These are phyloP conservation scores for Julus scanicus DNA, from an alignment of 2,888 invertebrate species.

Conservation along the genomic window DNA sequence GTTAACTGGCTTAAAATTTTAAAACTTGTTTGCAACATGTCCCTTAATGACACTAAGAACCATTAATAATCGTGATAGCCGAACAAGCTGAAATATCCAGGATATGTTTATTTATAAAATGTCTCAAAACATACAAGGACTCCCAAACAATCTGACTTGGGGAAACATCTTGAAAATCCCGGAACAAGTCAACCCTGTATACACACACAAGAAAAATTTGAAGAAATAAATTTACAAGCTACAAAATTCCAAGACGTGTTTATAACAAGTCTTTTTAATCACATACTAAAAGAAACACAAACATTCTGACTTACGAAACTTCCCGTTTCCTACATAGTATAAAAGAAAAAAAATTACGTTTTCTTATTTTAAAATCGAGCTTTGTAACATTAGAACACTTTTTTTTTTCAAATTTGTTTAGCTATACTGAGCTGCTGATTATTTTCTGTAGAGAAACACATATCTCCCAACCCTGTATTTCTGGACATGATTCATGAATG, in stretches of 20 bases:
- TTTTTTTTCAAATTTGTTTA: too few species aligned
- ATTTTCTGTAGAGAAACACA: too few species aligned
- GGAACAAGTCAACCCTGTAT: neutral
- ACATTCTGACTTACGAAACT: neutral
- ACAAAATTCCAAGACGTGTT: neutral
- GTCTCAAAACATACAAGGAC: neutral
- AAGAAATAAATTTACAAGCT: neutral
- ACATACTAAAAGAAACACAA: neutral
- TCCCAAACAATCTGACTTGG: neutral
- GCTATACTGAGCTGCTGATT: too few species aligned
- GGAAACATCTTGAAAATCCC: neutral
- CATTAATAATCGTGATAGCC: neutral
- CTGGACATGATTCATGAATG: too few species aligned
- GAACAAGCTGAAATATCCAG: neutral
- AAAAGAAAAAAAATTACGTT: too few species aligned
- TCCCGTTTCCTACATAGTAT: neutral
- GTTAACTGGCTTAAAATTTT: too few species aligned
- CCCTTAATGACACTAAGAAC: too few species aligned
- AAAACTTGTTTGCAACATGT: neutral
- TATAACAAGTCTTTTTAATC: neutral
- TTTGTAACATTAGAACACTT: neutral
- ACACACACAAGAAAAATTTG: neutral
- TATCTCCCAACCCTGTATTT: too few species aligned
- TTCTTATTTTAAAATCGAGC: neutral
- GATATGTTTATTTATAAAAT: slow-evolving; percentile 22